Base-by-base conservation (phyloP, 2,113 vertebrate species). In the Brachirus orientalis region DNA sequence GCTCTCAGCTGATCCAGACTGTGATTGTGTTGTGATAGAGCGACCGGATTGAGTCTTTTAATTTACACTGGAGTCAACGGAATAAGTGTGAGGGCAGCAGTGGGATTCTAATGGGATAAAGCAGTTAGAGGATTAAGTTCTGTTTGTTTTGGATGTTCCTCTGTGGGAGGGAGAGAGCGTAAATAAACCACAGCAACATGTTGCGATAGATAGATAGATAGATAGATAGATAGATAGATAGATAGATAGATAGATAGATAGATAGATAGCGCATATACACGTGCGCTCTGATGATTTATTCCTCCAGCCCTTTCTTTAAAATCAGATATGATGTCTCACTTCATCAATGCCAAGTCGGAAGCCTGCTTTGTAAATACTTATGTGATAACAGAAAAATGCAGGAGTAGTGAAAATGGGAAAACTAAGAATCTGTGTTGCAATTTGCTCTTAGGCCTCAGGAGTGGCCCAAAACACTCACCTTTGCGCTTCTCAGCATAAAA, bases 381-480 rank as follows among this genome's bases (percentile, higher is more conserved):
- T 90, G 93, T 89, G 91, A 88, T 92, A 92, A 93, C 88, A 93
- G 92, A 94, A 90, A 69, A 89, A 91, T 85, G 85, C 91, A 92
- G 89, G 81, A 78, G 81, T 17, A 78, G 86, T 80, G 58, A 60
- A 77, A 89, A 76, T 66, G 67, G 88, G 79, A 86, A n/a, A n/a
- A n/a, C n/a, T n/a, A n/a, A 86, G 77, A 84, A 68, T 57, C 52
- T 45, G 85, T 86, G 79, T 72, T 76, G 85, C 88, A 88, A 89
- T 88, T 72, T 45, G 69, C 67, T 83, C 65, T 35, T 55, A 75
- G 79, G 77, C 80, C 74, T 55, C 60, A 12, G 40, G 57, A 22
- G 75, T 50, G 33, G 56, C 69, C 64, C 3, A 18, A 19, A 17
- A 52, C 37, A 45, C 63, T 66, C 58, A 60, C 0, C 46, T 0